These are phyloP conservation scores for Alloplasta piceator DNA, from an alignment of 2,888 invertebrate genomes.

Conservation along the genomic window DNA sequence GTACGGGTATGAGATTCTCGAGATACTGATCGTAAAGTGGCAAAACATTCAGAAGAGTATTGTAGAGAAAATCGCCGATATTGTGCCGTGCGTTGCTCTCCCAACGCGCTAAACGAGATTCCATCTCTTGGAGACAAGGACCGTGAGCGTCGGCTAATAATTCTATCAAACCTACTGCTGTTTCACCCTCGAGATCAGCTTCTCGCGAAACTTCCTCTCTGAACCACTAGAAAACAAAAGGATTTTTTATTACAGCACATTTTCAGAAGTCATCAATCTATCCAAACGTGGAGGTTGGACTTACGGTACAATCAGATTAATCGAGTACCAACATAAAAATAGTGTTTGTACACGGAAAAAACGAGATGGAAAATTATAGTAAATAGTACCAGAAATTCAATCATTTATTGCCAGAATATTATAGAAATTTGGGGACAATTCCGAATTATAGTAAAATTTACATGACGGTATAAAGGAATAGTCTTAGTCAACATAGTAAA, in stretches of 20 bases:
- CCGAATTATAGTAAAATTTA: too few relatives aligned
- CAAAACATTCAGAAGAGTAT: constrained; percentile 86
- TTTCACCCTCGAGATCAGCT: constrained; percentile 86
- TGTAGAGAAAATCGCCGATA: constrained; percentile 90
- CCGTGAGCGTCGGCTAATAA: constrained; percentile 93
- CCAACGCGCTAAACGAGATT: constrained; percentile 90
- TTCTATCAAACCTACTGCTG: constrained; percentile 86
- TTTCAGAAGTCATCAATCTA: too few relatives aligned
- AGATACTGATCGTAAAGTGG: constrained; percentile 89
- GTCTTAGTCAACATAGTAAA: too few relatives aligned
- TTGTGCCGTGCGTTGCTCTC: constrained; percentile 87
- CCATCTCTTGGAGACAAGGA: constrained; percentile 90
- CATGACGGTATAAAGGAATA: too few relatives aligned
- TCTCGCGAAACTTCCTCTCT: constrained; percentile 88
- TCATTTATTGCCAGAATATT: too few relatives aligned
- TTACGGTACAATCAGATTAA: too few relatives aligned
- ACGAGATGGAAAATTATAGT: too few relatives aligned
- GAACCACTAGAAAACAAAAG: constrained; percentile 86
- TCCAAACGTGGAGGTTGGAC: too few relatives aligned
- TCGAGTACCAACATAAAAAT: constrained; percentile 2
- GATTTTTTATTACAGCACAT: neutral
- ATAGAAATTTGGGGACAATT: too few relatives aligned
- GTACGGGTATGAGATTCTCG: constrained; percentile 89
- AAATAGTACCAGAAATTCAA: too few relatives aligned
- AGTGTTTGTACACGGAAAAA: too few relatives aligned